Conservation (phyloP, 2,888 invertebrate genomes). For the Hirtodrosophila trivittata region DNA sequence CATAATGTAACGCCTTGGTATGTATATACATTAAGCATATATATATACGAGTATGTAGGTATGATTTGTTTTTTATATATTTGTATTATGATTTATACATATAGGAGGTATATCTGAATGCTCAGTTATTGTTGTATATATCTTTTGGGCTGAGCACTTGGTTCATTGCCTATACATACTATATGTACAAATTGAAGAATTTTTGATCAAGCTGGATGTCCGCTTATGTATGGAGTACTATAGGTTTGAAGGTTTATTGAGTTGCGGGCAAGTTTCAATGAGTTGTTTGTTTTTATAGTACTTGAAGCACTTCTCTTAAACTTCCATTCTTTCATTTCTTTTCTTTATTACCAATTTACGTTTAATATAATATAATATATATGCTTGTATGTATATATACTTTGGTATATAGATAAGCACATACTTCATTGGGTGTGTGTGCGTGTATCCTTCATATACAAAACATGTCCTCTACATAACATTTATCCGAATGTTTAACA, state of each 20-base stretch:
- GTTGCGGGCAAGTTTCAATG: background rate
- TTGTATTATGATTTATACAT: background rate
- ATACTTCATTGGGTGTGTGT: too few relatives aligned
- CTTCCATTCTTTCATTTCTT: too few relatives aligned
- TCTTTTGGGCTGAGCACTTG: conserved; percentile 32
- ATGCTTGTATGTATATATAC: too few relatives aligned
- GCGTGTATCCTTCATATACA: too few relatives aligned
- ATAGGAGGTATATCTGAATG: background rate
- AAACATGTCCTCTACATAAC: too few relatives aligned
- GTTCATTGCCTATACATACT: conserved; percentile 38
- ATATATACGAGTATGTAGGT: conserved; percentile 17
- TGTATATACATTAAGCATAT: too few relatives aligned
- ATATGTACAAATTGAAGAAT: conserved; percentile 35
- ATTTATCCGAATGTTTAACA: conserved; percentile 2
- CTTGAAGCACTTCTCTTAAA: conserved; percentile 42
- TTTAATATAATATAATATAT: too few relatives aligned
- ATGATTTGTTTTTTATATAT: conserved; percentile 1
- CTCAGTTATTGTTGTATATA: background rate
- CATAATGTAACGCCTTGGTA: too few relatives aligned
- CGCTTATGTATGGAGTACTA: too few relatives aligned
- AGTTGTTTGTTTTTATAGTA: conserved; percentile 31
- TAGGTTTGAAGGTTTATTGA: conserved; percentile 8
- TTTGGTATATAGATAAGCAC: too few relatives aligned
- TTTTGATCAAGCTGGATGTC: conserved; percentile 40
- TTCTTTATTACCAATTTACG: too few relatives aligned